Evolutionary conservation across 2,797 vertebrate genomes (phyloP).

Genomic region (Sebastes oblongus): DNA sequence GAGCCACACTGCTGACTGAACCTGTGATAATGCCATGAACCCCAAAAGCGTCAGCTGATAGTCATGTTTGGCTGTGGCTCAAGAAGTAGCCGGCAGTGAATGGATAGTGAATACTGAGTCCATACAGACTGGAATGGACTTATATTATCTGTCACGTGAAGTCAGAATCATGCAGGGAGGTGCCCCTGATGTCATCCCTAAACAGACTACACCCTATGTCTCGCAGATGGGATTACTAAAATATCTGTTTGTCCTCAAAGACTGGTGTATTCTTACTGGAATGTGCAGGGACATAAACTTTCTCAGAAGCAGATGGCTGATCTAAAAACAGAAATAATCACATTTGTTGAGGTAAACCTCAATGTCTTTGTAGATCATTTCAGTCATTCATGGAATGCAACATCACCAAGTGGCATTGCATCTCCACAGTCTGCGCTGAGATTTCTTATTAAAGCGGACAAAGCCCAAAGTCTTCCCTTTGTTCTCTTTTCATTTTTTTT

Average conservation of each 20-base stretch:
- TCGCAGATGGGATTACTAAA: background rate
- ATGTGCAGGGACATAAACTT: background rate
- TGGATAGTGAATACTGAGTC: background rate
- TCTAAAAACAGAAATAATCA: background rate
- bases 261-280: background rate
- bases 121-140: background rate
- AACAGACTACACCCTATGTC: background rate
- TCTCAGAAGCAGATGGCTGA: background rate
- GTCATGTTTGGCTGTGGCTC: slow-evolving; percentile 19
- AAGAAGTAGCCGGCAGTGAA: background rate
- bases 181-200: background rate
- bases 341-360: background rate
- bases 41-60: slow-evolving; percentile 45
- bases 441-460: background rate
- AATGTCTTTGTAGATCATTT: background rate
- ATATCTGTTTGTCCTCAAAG: background rate
- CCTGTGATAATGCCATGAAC: slow-evolving; percentile 17
- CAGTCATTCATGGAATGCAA: background rate
- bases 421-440: background rate
- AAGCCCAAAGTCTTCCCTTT: background rate
- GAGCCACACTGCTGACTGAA: slow-evolving; percentile 27
- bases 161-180: background rate
- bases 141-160: background rate
- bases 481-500: background rate
- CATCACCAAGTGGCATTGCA: background rate